Conservation (phyloP, 2,888 invertebrate genomes). For the Rhamphomyia laevipes region DNA sequence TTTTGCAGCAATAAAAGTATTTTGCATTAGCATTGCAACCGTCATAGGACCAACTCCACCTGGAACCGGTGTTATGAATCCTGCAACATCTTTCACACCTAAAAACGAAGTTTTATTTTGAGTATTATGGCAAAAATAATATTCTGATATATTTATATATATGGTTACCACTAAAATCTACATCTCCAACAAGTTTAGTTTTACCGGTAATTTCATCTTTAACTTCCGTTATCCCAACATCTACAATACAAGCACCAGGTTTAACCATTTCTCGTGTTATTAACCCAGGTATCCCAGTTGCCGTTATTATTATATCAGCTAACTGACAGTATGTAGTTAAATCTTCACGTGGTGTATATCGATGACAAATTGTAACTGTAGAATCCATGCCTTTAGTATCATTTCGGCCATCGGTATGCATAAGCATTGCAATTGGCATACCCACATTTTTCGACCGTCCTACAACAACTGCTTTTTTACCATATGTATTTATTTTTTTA, state of each 20-base stretch:
- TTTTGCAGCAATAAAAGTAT: constrained; percentile 67
- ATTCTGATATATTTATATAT: too few species aligned
- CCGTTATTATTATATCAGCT: constrained; percentile 28
- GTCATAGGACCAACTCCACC: constrained; percentile 92
- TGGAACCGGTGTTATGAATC: constrained; percentile 80
- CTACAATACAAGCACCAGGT: constrained; percentile 73
- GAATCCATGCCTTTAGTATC: constrained; percentile 65
- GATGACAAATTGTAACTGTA: constrained; percentile 76
- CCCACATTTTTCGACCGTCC: constrained; percentile 85
- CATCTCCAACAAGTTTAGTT: constrained; percentile 67
- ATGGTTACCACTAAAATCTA: constrained; percentile 60
- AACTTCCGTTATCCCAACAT: constrained; percentile 71
- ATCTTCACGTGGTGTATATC: constrained; percentile 65
- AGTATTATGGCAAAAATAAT: too few species aligned
- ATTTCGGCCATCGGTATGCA: constrained; percentile 58
- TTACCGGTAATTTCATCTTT: constrained; percentile 47
- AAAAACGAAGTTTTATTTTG: too few species aligned
- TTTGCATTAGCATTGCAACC: constrained; percentile 85
- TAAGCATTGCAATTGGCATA: constrained; percentile 69
- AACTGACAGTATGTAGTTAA: constrained; percentile 47
- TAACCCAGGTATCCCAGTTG: constrained; percentile 53
- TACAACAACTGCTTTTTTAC: constrained; percentile 73
- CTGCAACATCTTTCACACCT: constrained; percentile 49
- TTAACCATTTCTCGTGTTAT: constrained; percentile 73
- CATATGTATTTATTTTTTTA: constrained; percentile 57